Evolutionary conservation across 1,140 invertebrate genomes (phyloP).

Genomic region (Pogonomyrmex californicus): DNA sequence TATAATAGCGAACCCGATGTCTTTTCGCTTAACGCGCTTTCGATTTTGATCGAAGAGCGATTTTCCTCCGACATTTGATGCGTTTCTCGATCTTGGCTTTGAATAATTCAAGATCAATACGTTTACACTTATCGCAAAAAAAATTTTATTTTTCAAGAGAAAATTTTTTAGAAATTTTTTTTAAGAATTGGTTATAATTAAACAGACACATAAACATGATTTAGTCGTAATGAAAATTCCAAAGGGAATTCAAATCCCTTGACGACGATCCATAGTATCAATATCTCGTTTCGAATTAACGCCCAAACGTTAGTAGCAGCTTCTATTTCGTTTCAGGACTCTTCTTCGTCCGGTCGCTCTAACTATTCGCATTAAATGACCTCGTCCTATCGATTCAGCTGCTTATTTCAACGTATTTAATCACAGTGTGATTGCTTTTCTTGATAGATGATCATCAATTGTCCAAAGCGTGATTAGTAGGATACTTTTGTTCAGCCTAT

Average conservation of each 20-base stretch:
- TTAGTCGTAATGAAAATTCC: not conserved
- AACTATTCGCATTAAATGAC: slow-evolving; percentile 17
- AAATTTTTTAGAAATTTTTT: not conserved
- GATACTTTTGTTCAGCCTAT: slow-evolving; percentile 2
- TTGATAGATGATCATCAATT: slow-evolving; percentile 54
- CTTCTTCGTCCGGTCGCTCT: not conserved
- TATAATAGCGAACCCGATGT: slow-evolving; percentile 68
- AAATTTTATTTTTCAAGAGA: not conserved
- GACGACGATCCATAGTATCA: slow-evolving; percentile 5
- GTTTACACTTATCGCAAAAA: not conserved
- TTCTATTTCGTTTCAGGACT: slow-evolving; percentile 29
- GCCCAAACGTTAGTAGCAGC: not conserved
- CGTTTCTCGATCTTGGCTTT: not conserved
- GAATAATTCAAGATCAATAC: not conserved
- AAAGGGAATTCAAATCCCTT: slow-evolving; percentile 21
- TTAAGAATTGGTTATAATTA: not conserved
- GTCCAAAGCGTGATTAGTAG: slow-evolving; percentile 33
- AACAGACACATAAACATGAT: slow-evolving; percentile 10
- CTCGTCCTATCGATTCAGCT: slow-evolving; percentile 13
- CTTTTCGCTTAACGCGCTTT: slow-evolving; percentile 74
- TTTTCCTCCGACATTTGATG: not conserved
- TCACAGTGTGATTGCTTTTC: slow-evolving; percentile 50
- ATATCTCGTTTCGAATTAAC: slow-evolving; percentile 41
- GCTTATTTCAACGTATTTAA: slow-evolving; percentile 40
- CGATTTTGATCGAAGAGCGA: slow-evolving; percentile 80